Base-by-base conservation (phyloP, 1,140 invertebrate species). In the Drosophila bifasciata region DNA sequence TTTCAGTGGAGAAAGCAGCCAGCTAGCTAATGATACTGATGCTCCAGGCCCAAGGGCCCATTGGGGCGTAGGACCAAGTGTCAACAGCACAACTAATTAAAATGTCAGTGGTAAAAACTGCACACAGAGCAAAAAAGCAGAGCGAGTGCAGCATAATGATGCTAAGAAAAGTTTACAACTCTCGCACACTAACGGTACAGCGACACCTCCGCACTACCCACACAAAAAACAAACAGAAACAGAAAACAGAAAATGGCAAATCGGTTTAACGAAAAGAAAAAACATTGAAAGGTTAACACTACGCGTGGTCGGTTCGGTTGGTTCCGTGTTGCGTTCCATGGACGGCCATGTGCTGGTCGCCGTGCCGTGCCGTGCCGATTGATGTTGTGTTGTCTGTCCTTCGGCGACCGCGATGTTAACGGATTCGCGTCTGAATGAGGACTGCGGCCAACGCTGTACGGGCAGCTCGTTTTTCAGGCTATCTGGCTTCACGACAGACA, bases 221-320 rank as follows among this genome's bases (percentile, higher is more conserved):
- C 19, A 55, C 44, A 25, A 25, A 19, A 32, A 45, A 46, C 53
- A 55, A 36, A 58, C 48, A 62, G 39, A 60, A 56, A 77, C 50
- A 49, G 23, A n/a, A 43, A 55, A 41, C 40, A 39, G 53, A 67
- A 59, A 61, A 40, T 4, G 2, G 9, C 1, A 32, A 11, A 13
- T 13, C 32, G 32, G 11, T 50, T 55, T 13, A 25, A 51, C 32
- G 32, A 8, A 13, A 36, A 45, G 43, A 61, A 59, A 45, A 48
- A 61, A 59, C 32, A 53, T 17, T 59, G 44, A 57, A 75, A 62
- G 50, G 64, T 68, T 43, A 50, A 67, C 81, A 79, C 59, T 77
- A 76, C 83, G 81, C 81, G 77, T 74, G 49, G 68, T 86, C 78
- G 83, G 78, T 83, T 86, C 81, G 83, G 78, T 78, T 36, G 60